Conservation (phyloP, 2,888 invertebrate species). For the Tubulanus polymorphus region DNA sequence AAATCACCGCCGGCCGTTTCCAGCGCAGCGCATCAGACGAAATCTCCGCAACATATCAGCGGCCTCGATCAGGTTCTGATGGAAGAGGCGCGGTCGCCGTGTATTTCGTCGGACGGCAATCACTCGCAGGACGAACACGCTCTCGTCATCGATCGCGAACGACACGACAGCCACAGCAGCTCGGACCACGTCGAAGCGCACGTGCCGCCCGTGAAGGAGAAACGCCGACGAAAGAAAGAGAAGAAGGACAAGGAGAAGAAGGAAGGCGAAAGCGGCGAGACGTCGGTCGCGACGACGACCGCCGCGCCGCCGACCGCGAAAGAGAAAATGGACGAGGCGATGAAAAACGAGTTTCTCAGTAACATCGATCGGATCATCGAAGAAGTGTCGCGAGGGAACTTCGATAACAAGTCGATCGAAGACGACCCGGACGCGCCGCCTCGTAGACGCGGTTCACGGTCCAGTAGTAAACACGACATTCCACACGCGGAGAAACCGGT, state of each 20-base stretch:
- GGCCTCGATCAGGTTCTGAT: neutral
- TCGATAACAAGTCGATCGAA: conserved; percentile 22
- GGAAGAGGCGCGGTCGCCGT: neutral
- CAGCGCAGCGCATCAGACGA: too few relatives aligned
- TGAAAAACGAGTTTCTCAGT: conserved; percentile 19
- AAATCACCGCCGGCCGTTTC: too few relatives aligned
- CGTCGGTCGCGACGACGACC: neutral
- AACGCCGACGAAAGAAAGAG: neutral
- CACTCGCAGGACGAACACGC: neutral
- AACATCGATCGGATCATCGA: conserved; percentile 86
- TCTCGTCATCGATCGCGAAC: too few relatives aligned
- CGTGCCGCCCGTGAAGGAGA: neutral
- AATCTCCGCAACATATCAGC: neutral
- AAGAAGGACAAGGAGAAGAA: neutral
- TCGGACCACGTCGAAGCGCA: neutral
- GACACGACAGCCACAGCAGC: neutral
- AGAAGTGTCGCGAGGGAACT: conserved; percentile 73
- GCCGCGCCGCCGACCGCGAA: neutral
- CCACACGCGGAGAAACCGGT: too few relatives aligned
- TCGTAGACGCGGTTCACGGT: neutral
- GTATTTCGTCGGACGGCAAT: neutral
- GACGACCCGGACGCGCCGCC: neutral
- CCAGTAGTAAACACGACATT: too few relatives aligned
- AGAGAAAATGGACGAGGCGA: too few relatives aligned
- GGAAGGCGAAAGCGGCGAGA: neutral